phyloP scores from a whole-genome alignment of 2,113 vertebrate species.

The Chelonoidis abingdonii region DNA sequence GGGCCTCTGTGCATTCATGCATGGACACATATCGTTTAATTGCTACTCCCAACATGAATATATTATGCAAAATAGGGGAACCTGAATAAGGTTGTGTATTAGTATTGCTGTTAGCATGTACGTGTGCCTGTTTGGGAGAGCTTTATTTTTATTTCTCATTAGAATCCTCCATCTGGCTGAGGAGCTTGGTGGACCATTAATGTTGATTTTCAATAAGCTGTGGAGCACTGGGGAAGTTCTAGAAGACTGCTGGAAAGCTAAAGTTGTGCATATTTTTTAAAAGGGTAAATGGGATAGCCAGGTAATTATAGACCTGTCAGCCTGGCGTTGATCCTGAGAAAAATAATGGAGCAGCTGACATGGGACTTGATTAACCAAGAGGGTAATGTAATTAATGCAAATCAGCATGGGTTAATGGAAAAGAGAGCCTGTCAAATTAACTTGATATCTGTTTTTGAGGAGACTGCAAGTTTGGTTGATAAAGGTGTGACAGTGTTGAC shows the following conservation, averaged over 20 bases:
- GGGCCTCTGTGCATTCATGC: background rate
- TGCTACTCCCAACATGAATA: background rate
- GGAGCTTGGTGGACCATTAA: background rate
- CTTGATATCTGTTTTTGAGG: background rate
- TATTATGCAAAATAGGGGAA: background rate
- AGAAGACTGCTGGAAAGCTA: background rate
- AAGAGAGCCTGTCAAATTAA: background rate
- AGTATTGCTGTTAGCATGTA: background rate
- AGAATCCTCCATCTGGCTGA: background rate
- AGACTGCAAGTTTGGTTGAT: background rate
- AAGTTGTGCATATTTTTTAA: background rate
- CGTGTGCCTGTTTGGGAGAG: background rate
- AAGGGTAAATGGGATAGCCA: background rate
- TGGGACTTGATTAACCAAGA: background rate
- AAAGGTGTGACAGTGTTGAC: background rate
- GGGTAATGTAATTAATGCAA: background rate
- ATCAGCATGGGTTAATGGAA: background rate
- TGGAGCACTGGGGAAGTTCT: background rate
- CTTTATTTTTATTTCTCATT: background rate
- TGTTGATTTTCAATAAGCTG: background rate
- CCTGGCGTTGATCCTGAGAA: background rate
- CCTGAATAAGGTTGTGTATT: background rate
- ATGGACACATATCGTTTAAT: background rate
- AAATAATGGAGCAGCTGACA: background rate
- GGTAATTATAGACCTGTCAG: background rate